phyloP scores from a whole-genome alignment of 2,888 invertebrate genomes.

The Ametastegia equiseti region DNA sequence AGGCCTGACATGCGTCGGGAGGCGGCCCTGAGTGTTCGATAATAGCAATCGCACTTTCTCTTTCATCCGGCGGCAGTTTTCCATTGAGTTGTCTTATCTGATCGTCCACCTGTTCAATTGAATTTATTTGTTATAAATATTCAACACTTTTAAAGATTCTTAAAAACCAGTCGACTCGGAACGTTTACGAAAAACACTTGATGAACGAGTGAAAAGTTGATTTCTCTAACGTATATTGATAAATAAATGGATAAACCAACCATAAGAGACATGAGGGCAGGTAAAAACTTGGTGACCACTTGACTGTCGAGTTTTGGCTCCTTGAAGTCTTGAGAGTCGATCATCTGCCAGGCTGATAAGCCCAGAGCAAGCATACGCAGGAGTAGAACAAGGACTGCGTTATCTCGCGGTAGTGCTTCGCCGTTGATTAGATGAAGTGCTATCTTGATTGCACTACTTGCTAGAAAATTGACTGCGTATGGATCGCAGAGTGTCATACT shows the following conservation, averaged over 20 bases:
- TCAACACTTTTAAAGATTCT: not conserved
- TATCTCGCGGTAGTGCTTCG: constrained; percentile 94
- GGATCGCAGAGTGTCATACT: constrained; percentile 99
- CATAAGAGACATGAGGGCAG: constrained; percentile 95
- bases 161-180: not conserved
- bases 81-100: constrained; percentile 90
- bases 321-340: constrained; percentile 95
- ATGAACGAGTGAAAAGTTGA: not conserved
- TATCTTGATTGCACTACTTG: constrained; percentile 94
- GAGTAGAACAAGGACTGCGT: constrained; percentile 91
- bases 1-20: constrained; percentile 95
- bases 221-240: too few relatives aligned
- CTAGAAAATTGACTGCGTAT: constrained; percentile 96
- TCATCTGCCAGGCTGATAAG: constrained; percentile 97
- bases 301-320: constrained; percentile 96
- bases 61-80: constrained; percentile 94
- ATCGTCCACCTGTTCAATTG: constrained; percentile 80
- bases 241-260: constrained; percentile 75
- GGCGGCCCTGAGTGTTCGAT: constrained; percentile 96
- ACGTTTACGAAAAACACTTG: not conserved
- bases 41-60: constrained; percentile 94
- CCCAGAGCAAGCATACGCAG: constrained; percentile 95
- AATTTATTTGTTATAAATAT: constrained; percentile 35
- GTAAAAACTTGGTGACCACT: constrained; percentile 95
- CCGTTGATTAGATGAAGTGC: constrained; percentile 92